Evolutionary conservation across 1,140 invertebrate genomes (phyloP).

Genomic region (Harpegnathos saltator): DNA sequence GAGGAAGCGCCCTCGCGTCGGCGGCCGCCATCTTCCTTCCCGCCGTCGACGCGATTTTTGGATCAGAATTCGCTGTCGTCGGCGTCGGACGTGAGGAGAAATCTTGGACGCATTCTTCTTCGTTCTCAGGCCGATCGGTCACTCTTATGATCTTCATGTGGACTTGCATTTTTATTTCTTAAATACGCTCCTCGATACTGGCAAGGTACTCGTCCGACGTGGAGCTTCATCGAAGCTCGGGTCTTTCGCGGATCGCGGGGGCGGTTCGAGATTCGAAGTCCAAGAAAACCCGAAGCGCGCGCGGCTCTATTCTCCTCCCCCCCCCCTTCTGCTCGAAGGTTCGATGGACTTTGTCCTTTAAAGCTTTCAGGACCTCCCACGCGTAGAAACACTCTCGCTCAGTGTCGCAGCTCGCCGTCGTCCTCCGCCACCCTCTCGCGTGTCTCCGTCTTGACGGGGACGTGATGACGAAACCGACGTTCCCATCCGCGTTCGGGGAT

Average conservation of each 20-base stretch:
- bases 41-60: background rate
- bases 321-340: background rate
- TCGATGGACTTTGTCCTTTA: conserved; percentile 38
- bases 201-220: too few species aligned
- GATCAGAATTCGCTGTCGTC: too few species aligned
- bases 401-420: conserved; percentile 60
- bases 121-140: too few species aligned
- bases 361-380: conserved; percentile 77
- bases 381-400: conserved; percentile 78
- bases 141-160: too few species aligned
- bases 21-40: background rate
- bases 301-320: too few species aligned
- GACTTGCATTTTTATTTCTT: too few species aligned
- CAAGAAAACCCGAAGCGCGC: background rate
- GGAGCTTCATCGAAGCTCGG: too few species aligned
- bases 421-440: conserved; percentile 11
- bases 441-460: conserved; percentile 26
- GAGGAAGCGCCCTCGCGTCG: background rate
- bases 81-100: too few species aligned
- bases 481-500: conserved; percentile 37
- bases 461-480: conserved; percentile 58
- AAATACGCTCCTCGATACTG: too few species aligned
- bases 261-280: too few species aligned
- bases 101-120: too few species aligned
- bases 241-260: too few species aligned